Base-by-base conservation (phyloP, 2,113 vertebrate genomes). In the Crotophaga sulcirostris region DNA sequence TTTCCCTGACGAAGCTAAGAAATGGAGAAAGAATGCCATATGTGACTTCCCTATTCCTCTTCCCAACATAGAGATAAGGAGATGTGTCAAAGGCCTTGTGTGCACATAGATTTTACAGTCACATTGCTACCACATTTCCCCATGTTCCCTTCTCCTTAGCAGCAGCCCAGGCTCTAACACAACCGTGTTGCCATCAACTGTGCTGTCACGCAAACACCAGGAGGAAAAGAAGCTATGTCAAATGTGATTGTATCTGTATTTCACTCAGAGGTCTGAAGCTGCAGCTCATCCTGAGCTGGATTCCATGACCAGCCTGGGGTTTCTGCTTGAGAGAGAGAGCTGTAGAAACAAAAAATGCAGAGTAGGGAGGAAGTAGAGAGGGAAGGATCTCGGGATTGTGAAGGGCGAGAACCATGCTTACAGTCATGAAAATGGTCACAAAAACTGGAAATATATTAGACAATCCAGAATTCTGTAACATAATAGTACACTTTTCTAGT, bases 381-480 rank as follows among this genome's bases (percentile, higher is more conserved):
- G 36, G 75, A 86, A 86, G 29, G 42, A 55, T 85, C 60, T 92
- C 72, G 79, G 85, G 36, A 45, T 25, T 77, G 56, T 87, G 44
- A 62, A 96, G 91, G 21, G 31, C 47, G 85, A 85, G 87, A n/a
- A 51, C 44, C 9, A 15, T 52, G 26, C 55, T 85, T 87, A 80
- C 44, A 81, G 52, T n/a, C 42, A 56, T 44, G 11, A 69, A 79
- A 87, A 95, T 38, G 64, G 23, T 84, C 54, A 81, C 10, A 11
- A 80, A 89, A 70, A 76, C 69, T 81, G 77, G 86, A 96, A 58
- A 83, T 84, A 67, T 21, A 96, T 92, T 94, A 92, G 96, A 19
- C 63, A 88, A 94, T 92, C 60, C 34, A 88, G 34, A 92, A 73
- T 93, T 92, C 69, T 92, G 69, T 91, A 64, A 89, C 62, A 45